Base-by-base conservation (phyloP, 2,888 invertebrate species). In the Diaprepes abbreviatus region DNA sequence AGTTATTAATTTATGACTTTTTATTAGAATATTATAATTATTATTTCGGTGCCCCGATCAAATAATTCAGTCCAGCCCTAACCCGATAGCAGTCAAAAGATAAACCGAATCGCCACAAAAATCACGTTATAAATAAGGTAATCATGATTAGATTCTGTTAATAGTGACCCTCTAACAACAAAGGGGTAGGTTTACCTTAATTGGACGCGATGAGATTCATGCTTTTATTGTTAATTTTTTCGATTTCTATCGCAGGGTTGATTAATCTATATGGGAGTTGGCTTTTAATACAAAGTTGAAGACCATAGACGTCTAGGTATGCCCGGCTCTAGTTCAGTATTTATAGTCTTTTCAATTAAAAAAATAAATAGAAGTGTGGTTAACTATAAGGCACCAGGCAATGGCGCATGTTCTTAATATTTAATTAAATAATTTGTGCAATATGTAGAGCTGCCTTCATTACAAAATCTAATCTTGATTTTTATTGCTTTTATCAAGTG, bases 181-280 rank as follows among this genome's bases (percentile, higher is more conserved):
- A 75, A 75, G 57, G 73, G 75, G 75, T 74, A 73, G 75, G 73
- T 74, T 73, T 65, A 57, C 21, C 71, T 74, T 75, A 75, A 75
- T 75, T 75, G 74, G 75, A 74, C 55, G 55, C 73, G 71, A 55
- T 67, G 72, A 66, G 72, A 67, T 70, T 66, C 70, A 57, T 50
- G 67, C 66, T 60, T 55, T 67, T 66, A 72, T 70, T 66, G 67
- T 68, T 74, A 60, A 74, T 72, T 72, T 70, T 72, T 59, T 72
- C 69, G 72, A 71, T 73, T 68, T 62, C 65, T 72, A 68, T 72
- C 72, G 52, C 6, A 35, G 48, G 64, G 66, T 70, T 72, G 74
- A 74, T 74, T 69, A 72, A 74, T 74, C 74, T 66, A 12, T 35
- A 48, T 24, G 38, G 57, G 62, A 62, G 55, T 45, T 59, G 59